These are phyloP conservation scores for Xanthia togata DNA, from an alignment of 2,888 invertebrate species.

Conservation along the genomic window DNA sequence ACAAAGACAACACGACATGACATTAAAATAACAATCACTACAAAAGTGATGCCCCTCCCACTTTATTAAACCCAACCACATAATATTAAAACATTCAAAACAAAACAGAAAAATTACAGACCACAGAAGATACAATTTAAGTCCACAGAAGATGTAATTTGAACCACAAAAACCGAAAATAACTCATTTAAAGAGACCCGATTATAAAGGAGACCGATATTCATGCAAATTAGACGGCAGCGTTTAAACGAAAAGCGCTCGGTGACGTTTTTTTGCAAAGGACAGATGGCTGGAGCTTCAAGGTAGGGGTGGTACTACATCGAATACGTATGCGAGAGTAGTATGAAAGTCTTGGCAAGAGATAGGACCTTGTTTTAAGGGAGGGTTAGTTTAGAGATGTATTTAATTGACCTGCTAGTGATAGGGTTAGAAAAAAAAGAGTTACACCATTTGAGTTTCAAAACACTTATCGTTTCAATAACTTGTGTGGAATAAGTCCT, in stretches of 20 bases:
- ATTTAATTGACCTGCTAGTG: background rate
- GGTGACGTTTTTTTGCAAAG: constrained; percentile 58
- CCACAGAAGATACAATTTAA: constrained; percentile 25
- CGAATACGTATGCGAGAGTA: background rate
- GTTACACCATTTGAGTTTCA: too few relatives aligned
- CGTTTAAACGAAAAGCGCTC: constrained; percentile 53
- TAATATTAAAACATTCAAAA: background rate
- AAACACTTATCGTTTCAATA: too few relatives aligned
- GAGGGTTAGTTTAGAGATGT: background rate
- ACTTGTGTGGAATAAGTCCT: too few relatives aligned
- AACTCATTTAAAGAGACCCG: constrained; percentile 62
- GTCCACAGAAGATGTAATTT: constrained; percentile 29
- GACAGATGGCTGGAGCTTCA: constrained; percentile 66
- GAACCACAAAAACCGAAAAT: constrained; percentile 55
- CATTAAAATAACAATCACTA: background rate
- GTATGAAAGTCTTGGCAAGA: background rate
- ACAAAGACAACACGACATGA: background rate
- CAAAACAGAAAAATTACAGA: constrained; percentile 21
- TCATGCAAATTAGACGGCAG: constrained; percentile 68
- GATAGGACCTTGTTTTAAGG: background rate
- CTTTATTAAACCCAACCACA: background rate
- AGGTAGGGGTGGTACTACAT: constrained; percentile 44
- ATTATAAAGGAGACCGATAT: constrained; percentile 61
- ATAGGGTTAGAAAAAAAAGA: too few relatives aligned
- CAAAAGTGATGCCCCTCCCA: background rate